phyloP scores from a whole-genome alignment of 1,140 invertebrate genomes.

The Megalonaias nervosa region DNA sequence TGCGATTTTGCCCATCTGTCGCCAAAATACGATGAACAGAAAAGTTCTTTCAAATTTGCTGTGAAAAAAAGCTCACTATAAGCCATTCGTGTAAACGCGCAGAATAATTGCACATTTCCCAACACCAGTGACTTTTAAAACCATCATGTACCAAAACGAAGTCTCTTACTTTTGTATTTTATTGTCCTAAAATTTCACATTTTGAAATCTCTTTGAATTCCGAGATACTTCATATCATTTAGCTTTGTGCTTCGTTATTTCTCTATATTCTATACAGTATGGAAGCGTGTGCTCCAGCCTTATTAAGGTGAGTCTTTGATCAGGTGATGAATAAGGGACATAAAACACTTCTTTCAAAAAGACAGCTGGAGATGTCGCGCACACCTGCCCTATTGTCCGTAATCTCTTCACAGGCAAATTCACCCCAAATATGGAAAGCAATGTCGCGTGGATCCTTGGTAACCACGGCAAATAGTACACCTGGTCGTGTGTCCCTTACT shows the following conservation, averaged over 20 bases:
- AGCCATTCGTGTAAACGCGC: no score
- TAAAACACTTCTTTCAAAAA: slow-evolving; percentile 34
- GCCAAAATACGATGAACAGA: no score
- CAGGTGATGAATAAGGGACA: slow-evolving; percentile 16
- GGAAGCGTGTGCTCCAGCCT: neutral
- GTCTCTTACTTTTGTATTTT: neutral
- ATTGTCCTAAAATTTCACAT: neutral
- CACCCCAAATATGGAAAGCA: slow-evolving; percentile 29
- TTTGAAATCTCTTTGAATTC: neutral
- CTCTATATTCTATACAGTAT: neutral
- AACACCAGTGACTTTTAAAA: no score
- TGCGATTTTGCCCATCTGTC: no score
- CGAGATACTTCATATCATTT: neutral
- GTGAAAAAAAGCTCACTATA: no score
- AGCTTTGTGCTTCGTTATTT: neutral
- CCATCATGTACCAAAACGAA: no score
- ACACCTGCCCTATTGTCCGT: slow-evolving; percentile 31
- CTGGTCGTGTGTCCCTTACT: slow-evolving; percentile 23
- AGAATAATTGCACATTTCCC: no score
- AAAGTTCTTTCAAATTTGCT: no score
- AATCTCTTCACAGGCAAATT: slow-evolving; percentile 36
- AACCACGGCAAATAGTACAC: slow-evolving; percentile 32
- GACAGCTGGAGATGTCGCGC: slow-evolving; percentile 26
- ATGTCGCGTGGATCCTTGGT: slow-evolving; percentile 36
- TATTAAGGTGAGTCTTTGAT: slow-evolving; percentile 15